These are phyloP conservation scores for Balearica regulorum DNA, from an alignment of 2,797 vertebrate genomes.

Conservation along the genomic window DNA sequence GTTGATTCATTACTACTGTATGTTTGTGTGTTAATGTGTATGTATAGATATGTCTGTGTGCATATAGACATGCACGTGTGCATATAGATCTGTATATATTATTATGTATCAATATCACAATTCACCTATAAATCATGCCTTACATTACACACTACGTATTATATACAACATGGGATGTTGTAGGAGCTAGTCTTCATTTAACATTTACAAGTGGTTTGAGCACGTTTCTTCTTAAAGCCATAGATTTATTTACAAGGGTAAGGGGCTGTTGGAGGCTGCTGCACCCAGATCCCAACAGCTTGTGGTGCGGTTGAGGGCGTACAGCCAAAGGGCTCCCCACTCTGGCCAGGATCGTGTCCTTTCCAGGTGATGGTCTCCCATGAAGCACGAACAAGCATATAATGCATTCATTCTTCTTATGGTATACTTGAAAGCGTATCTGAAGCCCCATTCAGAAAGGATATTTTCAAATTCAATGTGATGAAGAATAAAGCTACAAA, in stretches of 20 bases:
- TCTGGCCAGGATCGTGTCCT: not conserved
- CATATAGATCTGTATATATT: not conserved
- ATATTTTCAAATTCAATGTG: not conserved
- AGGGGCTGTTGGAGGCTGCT: not conserved
- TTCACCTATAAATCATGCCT: not conserved
- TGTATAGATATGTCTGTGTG: not conserved
- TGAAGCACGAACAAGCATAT: not conserved
- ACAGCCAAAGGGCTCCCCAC: not conserved
- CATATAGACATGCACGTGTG: rapidly evolving
- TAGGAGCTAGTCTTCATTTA: rapidly evolving
- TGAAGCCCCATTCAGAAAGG: not conserved
- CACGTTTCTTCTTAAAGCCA: not conserved
- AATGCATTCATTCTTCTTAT: not conserved
- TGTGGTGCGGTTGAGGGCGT: not conserved
- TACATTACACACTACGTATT: not conserved
- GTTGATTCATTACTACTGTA: rapidly evolving
- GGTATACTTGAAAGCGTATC: not conserved
- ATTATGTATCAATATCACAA: too few species aligned
- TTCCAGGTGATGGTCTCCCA: not conserved
- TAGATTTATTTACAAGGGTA: not conserved
- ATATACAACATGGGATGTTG: not conserved
- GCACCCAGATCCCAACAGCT: not conserved
- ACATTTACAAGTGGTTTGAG: not conserved
- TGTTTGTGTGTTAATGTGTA: not conserved
- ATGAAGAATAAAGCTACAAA: not conserved